A percentile compares a stretch with the other conserved stretches of the same genome.
Evolutionary conservation across 2,797 vertebrate genomes (phyloP).

Genomic region (Chaunax sp.): DNA sequence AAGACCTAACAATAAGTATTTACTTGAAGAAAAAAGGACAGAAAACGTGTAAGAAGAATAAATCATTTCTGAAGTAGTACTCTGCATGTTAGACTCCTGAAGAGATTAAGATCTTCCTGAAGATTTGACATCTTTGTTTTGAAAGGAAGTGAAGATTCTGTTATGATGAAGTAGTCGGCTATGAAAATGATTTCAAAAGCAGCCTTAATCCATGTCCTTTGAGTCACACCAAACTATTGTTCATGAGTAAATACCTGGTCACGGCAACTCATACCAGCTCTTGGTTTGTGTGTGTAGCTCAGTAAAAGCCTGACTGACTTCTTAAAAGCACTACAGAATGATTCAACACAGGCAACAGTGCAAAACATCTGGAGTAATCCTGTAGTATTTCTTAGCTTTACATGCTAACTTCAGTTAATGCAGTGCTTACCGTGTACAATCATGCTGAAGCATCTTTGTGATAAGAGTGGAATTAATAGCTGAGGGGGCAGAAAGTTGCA

Average conservation of each 20-base stretch:
- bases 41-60: slow-evolving; percentile 1
- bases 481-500: background rate
- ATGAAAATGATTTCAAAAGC: background rate
- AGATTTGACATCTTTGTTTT: slow-evolving; percentile 44
- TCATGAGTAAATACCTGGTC: slow-evolving; percentile 4
- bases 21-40: slow-evolving; percentile 5
- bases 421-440: slow-evolving; percentile 11
- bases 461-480: slow-evolving; percentile 21
- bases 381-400: slow-evolving; percentile 23
- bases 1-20: slow-evolving; percentile 26
- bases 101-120: slow-evolving; percentile 10
- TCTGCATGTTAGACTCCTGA: slow-evolving; percentile 8
- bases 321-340: slow-evolving; percentile 6
- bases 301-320: slow-evolving; percentile 5
- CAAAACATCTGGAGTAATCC: slow-evolving; percentile 25
- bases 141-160: slow-evolving; percentile 39
- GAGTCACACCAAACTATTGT: slow-evolving; percentile 7
- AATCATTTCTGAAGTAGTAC: slow-evolving; percentile 18
- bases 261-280: background rate
- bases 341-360: slow-evolving; percentile 14
- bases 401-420: slow-evolving; percentile 10
- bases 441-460: slow-evolving; percentile 17
- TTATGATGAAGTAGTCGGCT: background rate
- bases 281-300: too few relatives aligned
- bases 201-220: background rate